Percentiles rank a stretch among this genome's conserved stretches.
These are phyloP conservation scores for Plusia festucae DNA, from an alignment of 2,888 invertebrate species.

Conservation along the genomic window DNA sequence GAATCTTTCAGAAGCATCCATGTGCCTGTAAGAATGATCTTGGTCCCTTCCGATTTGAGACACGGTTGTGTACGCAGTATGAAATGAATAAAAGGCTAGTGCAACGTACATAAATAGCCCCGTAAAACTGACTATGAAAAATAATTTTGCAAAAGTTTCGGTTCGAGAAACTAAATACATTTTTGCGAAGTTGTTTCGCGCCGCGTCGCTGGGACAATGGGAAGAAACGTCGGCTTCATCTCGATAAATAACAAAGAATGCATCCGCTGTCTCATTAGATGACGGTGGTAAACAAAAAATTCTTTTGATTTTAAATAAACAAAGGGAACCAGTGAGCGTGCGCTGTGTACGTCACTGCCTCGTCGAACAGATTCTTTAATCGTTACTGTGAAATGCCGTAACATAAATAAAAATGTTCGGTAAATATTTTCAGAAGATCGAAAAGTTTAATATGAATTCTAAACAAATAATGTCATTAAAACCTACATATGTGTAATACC, in stretches of 20 bases:
- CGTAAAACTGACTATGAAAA: slow-evolving; percentile 75
- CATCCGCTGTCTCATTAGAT: slow-evolving; percentile 59
- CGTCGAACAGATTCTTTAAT: slow-evolving; percentile 37
- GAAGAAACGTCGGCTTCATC: slow-evolving; percentile 54
- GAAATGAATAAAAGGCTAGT: slow-evolving; percentile 78
- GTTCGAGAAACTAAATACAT: slow-evolving; percentile 72
- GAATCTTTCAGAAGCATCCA: slow-evolving; percentile 34
- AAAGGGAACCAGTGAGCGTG: slow-evolving; percentile 52
- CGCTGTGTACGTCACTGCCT: slow-evolving; percentile 28
- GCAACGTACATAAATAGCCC: slow-evolving; percentile 75
- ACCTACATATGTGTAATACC: no score
- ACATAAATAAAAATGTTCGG: not conserved
- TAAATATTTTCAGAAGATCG: no score
- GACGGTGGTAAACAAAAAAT: slow-evolving; percentile 72
- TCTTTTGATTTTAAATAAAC: slow-evolving; percentile 70
- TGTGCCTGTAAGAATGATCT: slow-evolving; percentile 37
- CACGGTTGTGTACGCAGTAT: slow-evolving; percentile 65
- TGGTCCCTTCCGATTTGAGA: slow-evolving; percentile 56
- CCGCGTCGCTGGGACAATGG: slow-evolving; percentile 59
- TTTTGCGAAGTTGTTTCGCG: slow-evolving; percentile 50
- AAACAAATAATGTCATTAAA: no score
- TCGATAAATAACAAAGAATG: slow-evolving; percentile 65
- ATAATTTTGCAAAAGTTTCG: slow-evolving; percentile 75
- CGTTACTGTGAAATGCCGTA: slow-evolving; percentile 32
- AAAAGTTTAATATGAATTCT: no score